These are phyloP conservation scores for Hirundichthys speculiger DNA, from an alignment of 2,113 vertebrate species.

Conservation along the genomic window DNA sequence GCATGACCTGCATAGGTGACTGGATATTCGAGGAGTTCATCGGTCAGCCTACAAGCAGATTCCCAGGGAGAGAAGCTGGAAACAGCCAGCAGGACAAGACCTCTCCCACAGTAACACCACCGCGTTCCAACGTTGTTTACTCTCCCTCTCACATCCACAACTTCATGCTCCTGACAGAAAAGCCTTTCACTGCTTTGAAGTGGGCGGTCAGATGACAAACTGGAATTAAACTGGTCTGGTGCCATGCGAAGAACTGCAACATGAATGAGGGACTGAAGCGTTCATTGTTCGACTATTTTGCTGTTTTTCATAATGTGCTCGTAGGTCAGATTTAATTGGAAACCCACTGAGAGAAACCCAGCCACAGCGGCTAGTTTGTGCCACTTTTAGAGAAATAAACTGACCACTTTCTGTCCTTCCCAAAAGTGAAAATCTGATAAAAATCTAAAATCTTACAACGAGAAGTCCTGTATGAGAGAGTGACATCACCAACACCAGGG, in stretches of 20 bases:
- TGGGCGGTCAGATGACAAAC: conserved; percentile 15
- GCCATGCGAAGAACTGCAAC: conserved; percentile 3
- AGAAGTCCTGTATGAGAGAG: no score
- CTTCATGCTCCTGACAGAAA: background rate
- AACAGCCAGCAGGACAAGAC: background rate
- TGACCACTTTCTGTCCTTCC: no score
- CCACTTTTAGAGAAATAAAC: no score
- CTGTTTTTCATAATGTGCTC: background rate
- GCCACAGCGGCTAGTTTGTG: no score
- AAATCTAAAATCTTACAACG: no score
- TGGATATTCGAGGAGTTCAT: background rate
- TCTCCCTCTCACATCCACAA: background rate
- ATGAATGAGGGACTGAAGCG: background rate
- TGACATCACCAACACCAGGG: no score
- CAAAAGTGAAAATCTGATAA: no score
- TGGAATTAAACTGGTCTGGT: background rate
- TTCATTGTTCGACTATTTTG: background rate
- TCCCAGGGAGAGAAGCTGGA: conserved; percentile 18
- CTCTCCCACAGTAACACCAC: conserved; percentile 50
- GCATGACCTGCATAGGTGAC: background rate
- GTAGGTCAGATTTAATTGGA: background rate
- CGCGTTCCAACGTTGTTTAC: conserved; percentile 8
- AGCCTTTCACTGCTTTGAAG: background rate
- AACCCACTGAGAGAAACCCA: no score
- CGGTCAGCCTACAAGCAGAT: conserved; percentile 13